Evolutionary conservation across 2,113 vertebrate genomes (phyloP), one percentile per base, ranked within the genome.

Genomic region (Oophaga pumilio): DNA sequence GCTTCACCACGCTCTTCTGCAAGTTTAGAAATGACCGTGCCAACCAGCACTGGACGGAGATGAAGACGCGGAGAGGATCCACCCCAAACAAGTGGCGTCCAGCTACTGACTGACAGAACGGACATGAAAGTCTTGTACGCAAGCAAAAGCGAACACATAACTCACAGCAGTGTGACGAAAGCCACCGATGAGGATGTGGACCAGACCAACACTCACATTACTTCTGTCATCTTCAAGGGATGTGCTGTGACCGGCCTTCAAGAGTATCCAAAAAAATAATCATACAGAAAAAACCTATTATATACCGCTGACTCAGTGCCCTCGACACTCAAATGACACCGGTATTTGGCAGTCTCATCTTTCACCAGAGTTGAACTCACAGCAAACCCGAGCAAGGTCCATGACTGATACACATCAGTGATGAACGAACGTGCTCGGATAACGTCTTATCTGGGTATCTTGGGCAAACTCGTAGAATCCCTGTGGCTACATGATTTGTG

Each of bases 1-100:
- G 77, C 14, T 80, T 26, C 77, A 59, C 77, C 11, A 57, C 24
- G 53, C 53, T 80, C 53, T 60, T 60, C 77, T 80, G 77, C 14
- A 33, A 80, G 52, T 60, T 59, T 80, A 20, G 28, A 59, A 59
- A 80, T 33, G 77, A 43, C 76, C 9, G 77, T 33, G 77, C 53
- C 53, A 17, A 59, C 14, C 53, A 59, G 76, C 76, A 79, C 13
- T 79, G 76, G 24, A 79, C 26, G 26, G 77, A 60, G 77, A 18
- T 78, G 76, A 53, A 57, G 24, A 24, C 14, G 17, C 56, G 26
- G 77, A 26, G 26, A 33, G 24, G 77, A 56, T 60, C 53, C 53
- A 59, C 57, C 77, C 33, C 77, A 80, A 50, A 74, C 77, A 59
- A 28, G 77, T 28, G 77, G 53, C 53, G 13, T 26, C 56, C 56